Percentiles rank a stretch among this genome's conserved stretches.
phyloP scores from a whole-genome alignment of 2,113 vertebrate genomes.

The Pterophyllum scalare region DNA sequence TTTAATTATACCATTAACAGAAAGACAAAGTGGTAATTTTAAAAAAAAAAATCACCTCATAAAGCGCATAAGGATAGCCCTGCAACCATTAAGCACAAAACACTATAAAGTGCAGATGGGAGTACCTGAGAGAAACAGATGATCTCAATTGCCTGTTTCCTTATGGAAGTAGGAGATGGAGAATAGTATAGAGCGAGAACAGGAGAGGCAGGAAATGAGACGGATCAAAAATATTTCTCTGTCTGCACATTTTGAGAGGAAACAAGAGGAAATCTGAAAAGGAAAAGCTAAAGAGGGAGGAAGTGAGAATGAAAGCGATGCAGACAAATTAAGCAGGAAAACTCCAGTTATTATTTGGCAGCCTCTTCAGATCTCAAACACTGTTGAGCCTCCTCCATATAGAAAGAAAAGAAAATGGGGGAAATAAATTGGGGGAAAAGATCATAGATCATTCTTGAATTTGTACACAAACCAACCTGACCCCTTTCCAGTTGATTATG shows the following conservation, averaged over 20 bases:
- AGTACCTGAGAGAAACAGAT: slow-evolving; percentile 1
- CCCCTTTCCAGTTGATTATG: slow-evolving; percentile 4
- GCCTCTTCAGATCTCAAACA: slow-evolving; percentile 47
- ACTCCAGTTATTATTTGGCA: slow-evolving; percentile 45
- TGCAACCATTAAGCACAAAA: neutral
- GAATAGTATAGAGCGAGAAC: neutral
- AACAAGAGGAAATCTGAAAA: slow-evolving; percentile 3
- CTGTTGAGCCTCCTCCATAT: slow-evolving; percentile 15
- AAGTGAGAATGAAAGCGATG: slow-evolving; percentile 20
- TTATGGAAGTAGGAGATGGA: neutral
- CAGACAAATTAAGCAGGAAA: slow-evolving; percentile 9
- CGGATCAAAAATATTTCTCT: slow-evolving; percentile 16
- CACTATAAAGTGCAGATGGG: neutral
- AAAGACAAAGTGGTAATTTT: too few species aligned
- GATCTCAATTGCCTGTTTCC: neutral
- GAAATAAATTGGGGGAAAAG: slow-evolving; percentile 30
- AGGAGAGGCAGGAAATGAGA: neutral
- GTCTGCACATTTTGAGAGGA: slow-evolving; percentile 5
- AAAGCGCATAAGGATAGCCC: neutral
- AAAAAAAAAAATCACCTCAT: neutral
- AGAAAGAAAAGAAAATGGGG: slow-evolving; percentile 19
- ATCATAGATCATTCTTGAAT: slow-evolving; percentile 16
- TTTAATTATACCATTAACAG: neutral
- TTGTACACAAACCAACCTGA: neutral
- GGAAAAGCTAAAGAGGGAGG: slow-evolving; percentile 12